Conservation (phyloP, 2,113 vertebrate species). For the Cavia aperea region DNA sequence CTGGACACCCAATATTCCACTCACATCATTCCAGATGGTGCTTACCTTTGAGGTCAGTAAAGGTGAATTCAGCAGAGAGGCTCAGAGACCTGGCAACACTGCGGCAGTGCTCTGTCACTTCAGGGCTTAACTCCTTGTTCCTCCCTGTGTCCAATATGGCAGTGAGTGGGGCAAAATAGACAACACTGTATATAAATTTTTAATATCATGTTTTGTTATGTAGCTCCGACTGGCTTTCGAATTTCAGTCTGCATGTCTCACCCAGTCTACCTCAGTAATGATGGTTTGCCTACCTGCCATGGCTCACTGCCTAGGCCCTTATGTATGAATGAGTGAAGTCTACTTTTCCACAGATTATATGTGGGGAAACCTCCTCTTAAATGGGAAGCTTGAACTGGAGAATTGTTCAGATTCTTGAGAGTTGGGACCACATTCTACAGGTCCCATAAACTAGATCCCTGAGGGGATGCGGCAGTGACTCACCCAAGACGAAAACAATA, state of each 20-base stretch:
- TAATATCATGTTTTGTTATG: background rate
- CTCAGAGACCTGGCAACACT: slow-evolving; percentile 75
- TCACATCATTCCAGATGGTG: background rate
- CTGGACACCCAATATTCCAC: background rate
- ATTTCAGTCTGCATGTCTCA: background rate
- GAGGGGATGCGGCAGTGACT: background rate
- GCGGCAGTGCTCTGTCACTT: slow-evolving; percentile 76
- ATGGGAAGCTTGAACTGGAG: background rate
- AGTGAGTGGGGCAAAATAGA: background rate
- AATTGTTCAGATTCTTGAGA: background rate
- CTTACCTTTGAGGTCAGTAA: slow-evolving; percentile 79
- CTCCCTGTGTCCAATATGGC: slow-evolving; percentile 75
- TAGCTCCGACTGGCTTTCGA: background rate
- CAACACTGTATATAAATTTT: background rate
- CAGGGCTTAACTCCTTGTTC: slow-evolving; percentile 55
- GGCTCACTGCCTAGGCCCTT: background rate
- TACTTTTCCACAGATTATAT: background rate
- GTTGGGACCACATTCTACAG: background rate
- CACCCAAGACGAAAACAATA: background rate
- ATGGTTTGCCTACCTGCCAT: background rate
- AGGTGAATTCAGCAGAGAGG: slow-evolving; percentile 71
- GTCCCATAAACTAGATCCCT: background rate
- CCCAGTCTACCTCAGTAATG: background rate
- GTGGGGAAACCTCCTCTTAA: background rate
- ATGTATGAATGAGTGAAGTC: background rate